Conservation (phyloP, 2,797 vertebrate genomes). For the Serranus cabrilla region DNA sequence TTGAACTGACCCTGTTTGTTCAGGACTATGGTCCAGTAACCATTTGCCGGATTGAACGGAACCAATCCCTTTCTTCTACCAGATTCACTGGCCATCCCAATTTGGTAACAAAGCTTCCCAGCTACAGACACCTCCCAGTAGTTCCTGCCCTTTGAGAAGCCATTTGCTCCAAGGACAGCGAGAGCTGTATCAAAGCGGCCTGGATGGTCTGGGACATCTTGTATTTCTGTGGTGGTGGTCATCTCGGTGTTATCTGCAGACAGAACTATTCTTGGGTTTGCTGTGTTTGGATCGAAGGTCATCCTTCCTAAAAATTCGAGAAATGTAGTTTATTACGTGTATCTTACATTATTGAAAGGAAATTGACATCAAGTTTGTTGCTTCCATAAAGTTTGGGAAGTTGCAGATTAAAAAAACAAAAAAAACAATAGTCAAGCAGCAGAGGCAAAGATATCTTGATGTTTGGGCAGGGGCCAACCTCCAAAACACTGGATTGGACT, state of each 20-base stretch:
- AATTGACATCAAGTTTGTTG: background rate
- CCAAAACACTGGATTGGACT: background rate
- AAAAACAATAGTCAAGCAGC: background rate
- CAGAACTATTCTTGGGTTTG: slow-evolving; percentile 59
- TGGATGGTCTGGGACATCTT: slow-evolving; percentile 8
- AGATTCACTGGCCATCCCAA: slow-evolving; percentile 69
- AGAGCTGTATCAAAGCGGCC: slow-evolving; percentile 59
- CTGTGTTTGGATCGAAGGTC: slow-evolving; percentile 60
- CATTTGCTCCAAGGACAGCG: slow-evolving; percentile 50
- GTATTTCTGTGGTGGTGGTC: fast-evolving
- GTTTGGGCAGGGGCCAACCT: background rate
- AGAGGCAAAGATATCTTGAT: background rate
- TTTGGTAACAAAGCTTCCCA: slow-evolving; percentile 58
- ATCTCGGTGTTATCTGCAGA: slow-evolving; percentile 43
- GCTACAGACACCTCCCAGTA: slow-evolving; percentile 78
- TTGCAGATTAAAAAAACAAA: background rate
- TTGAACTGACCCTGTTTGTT: slow-evolving; percentile 27
- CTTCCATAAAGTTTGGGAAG: background rate
- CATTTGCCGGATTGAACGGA: background rate
- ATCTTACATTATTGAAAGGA: background rate
- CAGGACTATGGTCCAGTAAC: slow-evolving; percentile 69
- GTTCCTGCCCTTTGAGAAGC: slow-evolving; percentile 60
- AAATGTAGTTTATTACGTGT: background rate
- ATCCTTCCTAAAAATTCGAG: slow-evolving; percentile 49
- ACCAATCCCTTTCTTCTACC: slow-evolving; percentile 51